phyloP scores from a whole-genome alignment of 2,888 invertebrate species.

The Mesoligia furuncula region DNA sequence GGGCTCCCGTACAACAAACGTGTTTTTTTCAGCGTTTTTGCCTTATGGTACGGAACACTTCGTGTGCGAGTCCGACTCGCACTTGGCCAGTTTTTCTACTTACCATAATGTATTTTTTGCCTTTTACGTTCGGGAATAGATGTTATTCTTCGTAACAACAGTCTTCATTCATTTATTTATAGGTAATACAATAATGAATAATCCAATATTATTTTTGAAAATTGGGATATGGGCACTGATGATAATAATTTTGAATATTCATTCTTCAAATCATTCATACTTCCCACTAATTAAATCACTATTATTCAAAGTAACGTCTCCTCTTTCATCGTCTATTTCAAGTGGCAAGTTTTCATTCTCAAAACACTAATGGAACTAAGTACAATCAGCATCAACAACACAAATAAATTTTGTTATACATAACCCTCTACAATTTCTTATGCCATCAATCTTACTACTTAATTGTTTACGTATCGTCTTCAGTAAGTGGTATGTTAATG shows the following conservation, averaged over 20 bases:
- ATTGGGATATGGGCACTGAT: not conserved
- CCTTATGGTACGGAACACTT: too few species aligned
- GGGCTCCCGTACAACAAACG: too few species aligned
- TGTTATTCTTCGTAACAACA: not conserved
- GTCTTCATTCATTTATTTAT: too few species aligned
- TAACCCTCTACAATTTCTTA: constrained; percentile 24
- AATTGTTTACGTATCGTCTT: constrained; percentile 53
- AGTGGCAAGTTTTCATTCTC: not conserved
- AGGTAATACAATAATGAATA: not conserved
- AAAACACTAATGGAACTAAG: not conserved
- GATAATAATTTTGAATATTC: not conserved
- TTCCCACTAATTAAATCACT: not conserved
- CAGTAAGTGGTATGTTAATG: constrained; percentile 73
- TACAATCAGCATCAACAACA: constrained; percentile 8
- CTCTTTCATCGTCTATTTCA: not conserved
- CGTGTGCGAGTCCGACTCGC: too few species aligned
- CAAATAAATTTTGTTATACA: constrained; percentile 29
- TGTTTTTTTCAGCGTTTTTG: too few species aligned
- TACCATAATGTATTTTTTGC: not conserved
- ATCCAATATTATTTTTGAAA: not conserved
- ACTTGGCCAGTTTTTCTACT: too few species aligned
- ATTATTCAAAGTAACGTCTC: not conserved
- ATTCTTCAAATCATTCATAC: not conserved
- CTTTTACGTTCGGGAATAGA: not conserved
- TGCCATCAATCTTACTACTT: constrained; percentile 44